Evolutionary conservation across 1,140 invertebrate genomes (phyloP), one percentile per base, ranked within the genome.

Genomic region (Centruroides sculpturatus): DNA sequence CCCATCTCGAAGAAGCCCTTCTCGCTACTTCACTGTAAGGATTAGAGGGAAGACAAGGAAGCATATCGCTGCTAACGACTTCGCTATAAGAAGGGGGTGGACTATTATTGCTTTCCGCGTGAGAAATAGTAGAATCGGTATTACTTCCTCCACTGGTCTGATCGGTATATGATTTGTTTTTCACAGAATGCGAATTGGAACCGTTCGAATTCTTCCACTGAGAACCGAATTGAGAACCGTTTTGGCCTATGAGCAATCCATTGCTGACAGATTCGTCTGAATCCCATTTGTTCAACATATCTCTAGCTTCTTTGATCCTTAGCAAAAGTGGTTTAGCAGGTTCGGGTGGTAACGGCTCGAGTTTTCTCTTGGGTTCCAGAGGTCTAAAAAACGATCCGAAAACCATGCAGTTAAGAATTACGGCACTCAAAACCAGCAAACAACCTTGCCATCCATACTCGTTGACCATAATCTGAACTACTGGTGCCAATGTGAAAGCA

Each of bases 331-430:
- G 61, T 46, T 63, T 59, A 34, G n/a, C 5, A 4, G 23, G 23
- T n/a, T 12, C 41, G 5, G 41, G 5, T 8, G 41, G 8, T 41
- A 8, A 41, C 8, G 41, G 8, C 5, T 6, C 11, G 7, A 8
- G 54, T 7, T 36, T 47, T 4, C 5, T 41, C 41, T 41, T 41
- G 5, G 41, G 41, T 41, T 41, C 62, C 3, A 77, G 59, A 5
- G 79, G 89, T 56, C 84, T 76, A 69, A 94, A 94, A 67, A 94
- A 77, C 0, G 83, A 78, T 8, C 91, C 91, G 64, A 92, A 87
- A 23, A 91, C 76, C 35, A 85, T 81, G 70, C 89, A 93, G 68
- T 85, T 82, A 3, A 95, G 75, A 34, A 92, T 82, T 1, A 93
- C 76, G 8, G 80, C 88, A 10, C 87, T 82, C 36, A 89, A 83